Base-by-base conservation (phyloP, 2,888 invertebrate species). In the Xylophagus ater region DNA sequence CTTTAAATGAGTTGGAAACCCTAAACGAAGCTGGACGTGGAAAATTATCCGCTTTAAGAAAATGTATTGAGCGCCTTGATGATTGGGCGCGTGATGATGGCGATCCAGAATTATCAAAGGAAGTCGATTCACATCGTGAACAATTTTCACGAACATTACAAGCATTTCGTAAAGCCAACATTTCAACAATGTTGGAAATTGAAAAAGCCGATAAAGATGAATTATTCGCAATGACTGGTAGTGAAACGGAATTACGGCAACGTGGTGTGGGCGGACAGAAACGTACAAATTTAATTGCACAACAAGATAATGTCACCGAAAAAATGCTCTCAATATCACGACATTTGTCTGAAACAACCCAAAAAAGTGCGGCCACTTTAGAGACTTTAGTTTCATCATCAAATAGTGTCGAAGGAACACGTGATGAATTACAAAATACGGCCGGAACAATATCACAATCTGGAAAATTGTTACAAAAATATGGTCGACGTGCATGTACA, bases 401-500 rank as follows among this genome's bases (percentile, higher is more conserved):
- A 43, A 74, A 77, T 45, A 73, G 72, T 44, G 78, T 81, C n/a
- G 63, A 74, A 65, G 78, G 79, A 3, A 88, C 87, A 4, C 76
- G 78, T 52, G 79, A 81, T 46, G 94, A 94, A 60, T 67, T 93
- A 24, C 78, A 82, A 51, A 77, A 78, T 49, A 92, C 93, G 46
- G 85, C 87, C 3, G 83, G 87, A 45, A 80, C 82, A 17, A 90
- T 94, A 50, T 73, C 81, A 18, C 90, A 88, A 56, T 90, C 93
- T 0, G 83, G 87, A 48, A 92, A 90, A 61, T 69, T 97, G 7
- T 67, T 97, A 30, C 88, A 88, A 40, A 97, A 96, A 66, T 96
- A 94, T 58, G 89, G 89, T 3, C 70, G 94, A 37, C 71, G 96
- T 24, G 96, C 97, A 67, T 81, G 90, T 47, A 97, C 96, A 0